Evolutionary conservation across 2,797 vertebrate genomes (phyloP).

Genomic region (Liparis tanakae): DNA sequence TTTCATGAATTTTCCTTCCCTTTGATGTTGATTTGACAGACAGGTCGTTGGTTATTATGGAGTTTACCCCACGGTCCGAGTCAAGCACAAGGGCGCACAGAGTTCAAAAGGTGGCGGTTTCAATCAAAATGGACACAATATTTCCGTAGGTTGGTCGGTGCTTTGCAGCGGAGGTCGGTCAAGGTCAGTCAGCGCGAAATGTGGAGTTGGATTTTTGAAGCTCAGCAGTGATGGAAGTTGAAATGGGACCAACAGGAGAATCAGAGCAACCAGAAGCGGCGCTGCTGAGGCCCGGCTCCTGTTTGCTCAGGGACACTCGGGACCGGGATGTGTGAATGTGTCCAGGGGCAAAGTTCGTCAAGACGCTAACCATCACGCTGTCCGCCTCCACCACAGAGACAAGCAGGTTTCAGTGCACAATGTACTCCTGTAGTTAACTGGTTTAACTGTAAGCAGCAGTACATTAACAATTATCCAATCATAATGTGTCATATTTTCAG

Average conservation of each 20-base stretch:
- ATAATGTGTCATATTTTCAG: slow-evolving; percentile 1
- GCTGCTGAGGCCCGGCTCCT: background rate
- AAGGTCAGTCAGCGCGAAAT: slow-evolving; percentile 45
- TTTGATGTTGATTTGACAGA: slow-evolving; percentile 28
- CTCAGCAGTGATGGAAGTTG: slow-evolving; percentile 39
- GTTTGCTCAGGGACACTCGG: slow-evolving; percentile 1
- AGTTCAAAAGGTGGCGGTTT: slow-evolving; percentile 50
- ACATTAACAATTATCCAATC: slow-evolving; percentile 10
- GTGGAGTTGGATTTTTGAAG: slow-evolving; percentile 37
- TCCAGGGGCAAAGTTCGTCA: background rate
- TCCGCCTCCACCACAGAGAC: slow-evolving; percentile 15
- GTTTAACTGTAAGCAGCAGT: slow-evolving; percentile 9
- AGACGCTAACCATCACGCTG: background rate
- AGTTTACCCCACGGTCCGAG: slow-evolving; percentile 14
- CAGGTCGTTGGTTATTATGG: slow-evolving; percentile 12
- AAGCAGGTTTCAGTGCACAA: slow-evolving; percentile 4
- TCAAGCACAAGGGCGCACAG: slow-evolving; percentile 12
- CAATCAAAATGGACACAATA: slow-evolving; percentile 46
- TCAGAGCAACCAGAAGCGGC: slow-evolving; percentile 5
- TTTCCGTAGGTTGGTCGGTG: slow-evolving; percentile 40
- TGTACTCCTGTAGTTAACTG: background rate
- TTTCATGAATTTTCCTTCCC: background rate
- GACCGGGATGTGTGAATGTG: background rate
- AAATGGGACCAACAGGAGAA: slow-evolving; percentile 26
- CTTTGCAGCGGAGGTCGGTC: slow-evolving; percentile 21